Percentiles rank a stretch among this genome's conserved stretches.
These are phyloP conservation scores for Anser cygnoides DNA, from an alignment of 2,113 vertebrate genomes.

Conservation along the genomic window DNA sequence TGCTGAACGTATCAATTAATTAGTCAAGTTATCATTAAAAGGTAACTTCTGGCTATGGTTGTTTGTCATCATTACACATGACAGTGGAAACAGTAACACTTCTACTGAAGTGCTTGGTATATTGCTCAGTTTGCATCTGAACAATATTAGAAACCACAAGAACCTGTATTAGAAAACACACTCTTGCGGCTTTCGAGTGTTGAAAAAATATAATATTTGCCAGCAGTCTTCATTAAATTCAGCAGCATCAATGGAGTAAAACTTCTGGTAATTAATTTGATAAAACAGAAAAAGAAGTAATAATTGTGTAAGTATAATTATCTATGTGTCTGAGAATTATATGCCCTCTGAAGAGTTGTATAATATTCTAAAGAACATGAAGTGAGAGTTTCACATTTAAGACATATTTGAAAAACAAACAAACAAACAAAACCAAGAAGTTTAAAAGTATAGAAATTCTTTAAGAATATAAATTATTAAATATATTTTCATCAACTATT, in stretches of 20 bases:
- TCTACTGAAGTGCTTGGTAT: background rate
- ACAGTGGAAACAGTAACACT: background rate
- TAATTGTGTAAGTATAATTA: background rate
- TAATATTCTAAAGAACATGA: background rate
- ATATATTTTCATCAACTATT: background rate
- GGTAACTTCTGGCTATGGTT: background rate
- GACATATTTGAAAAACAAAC: background rate
- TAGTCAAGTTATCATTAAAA: background rate
- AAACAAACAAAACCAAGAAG: background rate
- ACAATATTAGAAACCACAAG: background rate
- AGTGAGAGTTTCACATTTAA: background rate
- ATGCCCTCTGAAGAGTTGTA: background rate
- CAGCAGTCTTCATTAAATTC: background rate
- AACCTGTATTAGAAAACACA: background rate
- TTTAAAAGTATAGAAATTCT: background rate
- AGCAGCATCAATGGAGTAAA: background rate
- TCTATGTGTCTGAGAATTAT: background rate
- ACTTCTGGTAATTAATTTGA: background rate
- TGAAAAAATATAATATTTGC: background rate
- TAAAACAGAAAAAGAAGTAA: background rate
- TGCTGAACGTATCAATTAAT: background rate
- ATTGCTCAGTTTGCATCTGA: background rate
- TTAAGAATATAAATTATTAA: background rate
- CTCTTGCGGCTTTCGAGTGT: background rate
- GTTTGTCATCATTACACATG: background rate